phyloP scores from a whole-genome alignment of 2,888 invertebrate genomes.

The Teleiodes luculella region DNA sequence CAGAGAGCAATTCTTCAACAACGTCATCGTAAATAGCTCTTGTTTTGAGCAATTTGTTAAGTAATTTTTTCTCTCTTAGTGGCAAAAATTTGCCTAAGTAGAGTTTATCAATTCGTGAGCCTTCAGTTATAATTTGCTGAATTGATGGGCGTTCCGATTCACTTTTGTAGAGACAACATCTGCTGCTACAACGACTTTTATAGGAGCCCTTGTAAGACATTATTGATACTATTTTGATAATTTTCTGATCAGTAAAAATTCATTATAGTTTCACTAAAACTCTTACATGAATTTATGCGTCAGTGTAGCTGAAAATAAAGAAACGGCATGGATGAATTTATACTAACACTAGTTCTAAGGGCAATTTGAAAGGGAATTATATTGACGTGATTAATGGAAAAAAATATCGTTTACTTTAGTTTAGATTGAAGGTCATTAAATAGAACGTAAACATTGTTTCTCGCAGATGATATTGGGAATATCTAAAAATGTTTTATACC shows the following conservation, averaged over 20 bases:
- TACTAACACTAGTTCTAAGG: too few species aligned
- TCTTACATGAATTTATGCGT: too few species aligned
- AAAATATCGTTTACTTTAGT: too few species aligned
- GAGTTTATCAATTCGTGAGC: constrained; percentile 37
- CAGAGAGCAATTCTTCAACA: not conserved
- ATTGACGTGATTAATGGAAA: too few species aligned
- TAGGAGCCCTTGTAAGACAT: not conserved
- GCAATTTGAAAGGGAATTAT: too few species aligned
- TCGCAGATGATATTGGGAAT: too few species aligned
- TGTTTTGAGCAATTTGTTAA: constrained; percentile 44
- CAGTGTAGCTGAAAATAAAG: too few species aligned
- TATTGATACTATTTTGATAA: not conserved
- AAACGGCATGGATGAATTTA: too few species aligned
- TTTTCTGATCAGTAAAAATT: not conserved
- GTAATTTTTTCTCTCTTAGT: constrained; percentile 41
- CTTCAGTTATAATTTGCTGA: constrained; percentile 17
- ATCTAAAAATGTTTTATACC: too few species aligned
- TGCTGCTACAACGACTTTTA: not conserved
- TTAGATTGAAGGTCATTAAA: too few species aligned
- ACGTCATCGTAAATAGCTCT: constrained; percentile 43
- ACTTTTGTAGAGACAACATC: not conserved
- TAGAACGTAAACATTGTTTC: too few species aligned
- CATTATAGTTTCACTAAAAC: not conserved
- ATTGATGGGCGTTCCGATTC: not conserved
- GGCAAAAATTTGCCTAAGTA: constrained; percentile 43